These are phyloP conservation scores for Lithobates pipiens DNA, from an alignment of 2,797 vertebrate genomes.

Conservation along the genomic window DNA sequence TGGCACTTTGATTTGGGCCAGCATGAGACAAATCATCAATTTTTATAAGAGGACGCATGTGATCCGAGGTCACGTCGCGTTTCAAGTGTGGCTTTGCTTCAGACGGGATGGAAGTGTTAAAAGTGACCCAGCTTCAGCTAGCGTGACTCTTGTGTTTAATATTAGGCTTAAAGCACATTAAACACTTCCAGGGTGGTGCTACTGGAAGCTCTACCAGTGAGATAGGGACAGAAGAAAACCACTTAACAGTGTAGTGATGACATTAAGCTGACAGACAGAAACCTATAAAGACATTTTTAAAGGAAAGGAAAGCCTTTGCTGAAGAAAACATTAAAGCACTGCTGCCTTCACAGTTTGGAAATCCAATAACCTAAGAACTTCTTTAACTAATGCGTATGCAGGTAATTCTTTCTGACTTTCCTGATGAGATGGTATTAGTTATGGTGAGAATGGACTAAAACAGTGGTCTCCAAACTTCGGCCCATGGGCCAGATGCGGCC, in stretches of 20 bases:
- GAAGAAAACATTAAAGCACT: too few relatives aligned
- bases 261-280: background rate
- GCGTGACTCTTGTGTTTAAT: background rate
- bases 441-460: too few relatives aligned
- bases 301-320: too few relatives aligned
- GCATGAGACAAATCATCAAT: constrained; percentile 26
- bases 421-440: too few relatives aligned
- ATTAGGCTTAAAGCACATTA: background rate
- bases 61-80: constrained; percentile 15
- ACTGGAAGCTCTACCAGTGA: background rate
- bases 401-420: too few relatives aligned
- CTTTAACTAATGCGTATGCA: too few relatives aligned
- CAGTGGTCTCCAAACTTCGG: too few relatives aligned
- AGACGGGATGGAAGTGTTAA: background rate
- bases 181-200: background rate
- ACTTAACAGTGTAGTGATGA: background rate
- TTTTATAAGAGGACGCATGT: constrained; percentile 5
- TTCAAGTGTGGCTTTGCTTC: background rate
- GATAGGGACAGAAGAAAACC: background rate
- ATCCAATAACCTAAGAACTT: too few relatives aligned
- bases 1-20: constrained; percentile 38
- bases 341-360: too few relatives aligned
- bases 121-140: background rate
- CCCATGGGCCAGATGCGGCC: too few relatives aligned
- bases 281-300: background rate